Evolutionary conservation across 2,888 invertebrate species (phyloP).

Genomic region (Teleiodes luculella): DNA sequence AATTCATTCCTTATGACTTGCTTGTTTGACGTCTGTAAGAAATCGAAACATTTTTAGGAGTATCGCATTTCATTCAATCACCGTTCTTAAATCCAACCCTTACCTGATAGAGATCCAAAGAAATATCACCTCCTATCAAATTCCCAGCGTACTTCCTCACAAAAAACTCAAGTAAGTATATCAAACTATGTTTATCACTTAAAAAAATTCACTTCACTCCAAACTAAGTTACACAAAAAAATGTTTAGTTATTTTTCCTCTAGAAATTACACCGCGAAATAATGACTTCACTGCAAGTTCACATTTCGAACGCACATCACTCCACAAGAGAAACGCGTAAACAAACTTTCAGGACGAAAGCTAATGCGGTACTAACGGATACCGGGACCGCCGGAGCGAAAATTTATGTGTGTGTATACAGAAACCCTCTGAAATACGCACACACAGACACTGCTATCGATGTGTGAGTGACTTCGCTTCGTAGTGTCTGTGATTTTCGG

Average conservation of each 20-base stretch:
- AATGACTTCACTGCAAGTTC: slow-evolving; percentile 17
- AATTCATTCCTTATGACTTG: no score
- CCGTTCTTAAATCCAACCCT: slow-evolving; percentile 2
- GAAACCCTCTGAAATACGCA: slow-evolving; percentile 31
- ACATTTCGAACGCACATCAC: slow-evolving; percentile 20
- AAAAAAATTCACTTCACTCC: background rate
- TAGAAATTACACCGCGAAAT: background rate
- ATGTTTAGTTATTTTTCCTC: background rate
- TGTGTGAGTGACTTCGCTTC: slow-evolving; percentile 51
- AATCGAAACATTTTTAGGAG: no score
- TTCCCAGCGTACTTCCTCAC: background rate
- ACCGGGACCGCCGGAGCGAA: slow-evolving; percentile 55
- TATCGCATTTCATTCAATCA: no score
- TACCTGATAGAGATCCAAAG: slow-evolving; percentile 11
- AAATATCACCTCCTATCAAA: background rate
- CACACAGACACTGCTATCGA: slow-evolving; percentile 24
- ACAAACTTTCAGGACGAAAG: slow-evolving; percentile 18
- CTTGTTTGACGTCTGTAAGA: no score
- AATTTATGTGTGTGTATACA: slow-evolving; percentile 46
- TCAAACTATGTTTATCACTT: slow-evolving; percentile 7
- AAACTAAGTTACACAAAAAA: background rate
- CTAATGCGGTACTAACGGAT: slow-evolving; percentile 47
- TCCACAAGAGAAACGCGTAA: background rate
- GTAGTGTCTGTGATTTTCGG: slow-evolving; percentile 48
- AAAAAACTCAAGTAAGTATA: background rate